phyloP scores from a whole-genome alignment of 53 echinoderm and acorn worm genomes.

The Echinarachnius parma region DNA sequence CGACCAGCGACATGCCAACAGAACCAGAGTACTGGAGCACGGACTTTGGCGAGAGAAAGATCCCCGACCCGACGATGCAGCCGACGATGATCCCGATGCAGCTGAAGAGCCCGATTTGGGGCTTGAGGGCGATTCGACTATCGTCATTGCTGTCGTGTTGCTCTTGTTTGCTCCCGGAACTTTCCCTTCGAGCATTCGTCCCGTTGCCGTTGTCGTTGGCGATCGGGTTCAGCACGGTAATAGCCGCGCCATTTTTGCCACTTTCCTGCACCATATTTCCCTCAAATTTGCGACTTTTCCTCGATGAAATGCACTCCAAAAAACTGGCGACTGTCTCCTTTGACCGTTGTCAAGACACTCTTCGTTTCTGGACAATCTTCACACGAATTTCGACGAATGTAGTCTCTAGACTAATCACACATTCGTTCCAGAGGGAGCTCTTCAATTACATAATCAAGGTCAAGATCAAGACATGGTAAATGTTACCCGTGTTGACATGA shows the following conservation, averaged over 20 bases:
- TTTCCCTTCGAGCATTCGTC: background rate
- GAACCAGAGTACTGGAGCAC: slow-evolving; percentile 69
- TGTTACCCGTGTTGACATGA: no score
- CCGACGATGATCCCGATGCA: slow-evolving; percentile 77
- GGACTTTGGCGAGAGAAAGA: slow-evolving; percentile 86
- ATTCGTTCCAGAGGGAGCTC: no score
- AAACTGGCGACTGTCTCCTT: no score
- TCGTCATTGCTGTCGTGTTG: slow-evolving; percentile 8
- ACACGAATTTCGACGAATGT: no score
- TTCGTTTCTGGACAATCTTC: no score
- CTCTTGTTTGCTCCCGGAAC: slow-evolving; percentile 5
- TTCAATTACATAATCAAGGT: no score
- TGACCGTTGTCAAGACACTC: no score
- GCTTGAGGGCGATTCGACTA: slow-evolving; percentile 50
- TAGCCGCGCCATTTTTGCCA: background rate
- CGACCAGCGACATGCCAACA: slow-evolving; percentile 81
- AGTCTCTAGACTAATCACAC: no score
- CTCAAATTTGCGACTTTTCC: no score
- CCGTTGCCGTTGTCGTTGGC: no score
- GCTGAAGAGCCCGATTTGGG: slow-evolving; percentile 81
- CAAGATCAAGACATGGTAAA: no score
- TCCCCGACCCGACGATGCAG: slow-evolving; percentile 94
- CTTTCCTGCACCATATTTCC: slow-evolving; percentile 22
- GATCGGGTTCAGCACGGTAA: background rate
- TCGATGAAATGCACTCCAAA: no score